Evolutionary conservation across 2,797 vertebrate genomes (phyloP).

Genomic region (Parambassis ranga): DNA sequence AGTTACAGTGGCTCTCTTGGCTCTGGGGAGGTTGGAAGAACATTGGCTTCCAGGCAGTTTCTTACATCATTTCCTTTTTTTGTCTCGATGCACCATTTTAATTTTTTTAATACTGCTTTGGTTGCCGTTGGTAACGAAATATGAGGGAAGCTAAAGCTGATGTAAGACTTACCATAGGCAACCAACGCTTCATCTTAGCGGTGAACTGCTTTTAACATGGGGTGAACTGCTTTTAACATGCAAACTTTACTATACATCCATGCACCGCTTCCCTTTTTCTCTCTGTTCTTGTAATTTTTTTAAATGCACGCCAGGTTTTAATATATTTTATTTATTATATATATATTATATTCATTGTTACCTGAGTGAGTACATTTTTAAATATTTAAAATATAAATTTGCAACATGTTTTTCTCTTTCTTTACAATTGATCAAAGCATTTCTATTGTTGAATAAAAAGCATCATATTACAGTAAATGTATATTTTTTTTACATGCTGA

Average conservation of each 20-base stretch:
- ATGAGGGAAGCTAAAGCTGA: slow-evolving; percentile 48
- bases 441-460: too few relatives aligned
- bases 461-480: too few relatives aligned
- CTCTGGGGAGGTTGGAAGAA: slow-evolving; percentile 45
- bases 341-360: too few relatives aligned
- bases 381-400: too few relatives aligned
- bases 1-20: slow-evolving; percentile 35
- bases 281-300: background rate
- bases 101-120: slow-evolving; percentile 5
- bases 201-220: slow-evolving; percentile 28
- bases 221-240: slow-evolving; percentile 30
- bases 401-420: too few relatives aligned
- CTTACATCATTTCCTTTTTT: slow-evolving; percentile 67
- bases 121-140: slow-evolving; percentile 53
- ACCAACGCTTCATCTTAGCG: slow-evolving; percentile 36
- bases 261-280: background rate
- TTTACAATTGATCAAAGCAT: too few relatives aligned
- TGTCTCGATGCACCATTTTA: slow-evolving; percentile 31
- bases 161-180: slow-evolving; percentile 60
- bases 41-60: slow-evolving; percentile 54
- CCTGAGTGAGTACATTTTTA: too few relatives aligned
- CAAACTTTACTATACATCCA: background rate
- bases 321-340: too few relatives aligned
- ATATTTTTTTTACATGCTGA: too few relatives aligned
- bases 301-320: too few relatives aligned